phyloP scores from a whole-genome alignment of 2,113 vertebrate genomes.

The Petromus typicus region DNA sequence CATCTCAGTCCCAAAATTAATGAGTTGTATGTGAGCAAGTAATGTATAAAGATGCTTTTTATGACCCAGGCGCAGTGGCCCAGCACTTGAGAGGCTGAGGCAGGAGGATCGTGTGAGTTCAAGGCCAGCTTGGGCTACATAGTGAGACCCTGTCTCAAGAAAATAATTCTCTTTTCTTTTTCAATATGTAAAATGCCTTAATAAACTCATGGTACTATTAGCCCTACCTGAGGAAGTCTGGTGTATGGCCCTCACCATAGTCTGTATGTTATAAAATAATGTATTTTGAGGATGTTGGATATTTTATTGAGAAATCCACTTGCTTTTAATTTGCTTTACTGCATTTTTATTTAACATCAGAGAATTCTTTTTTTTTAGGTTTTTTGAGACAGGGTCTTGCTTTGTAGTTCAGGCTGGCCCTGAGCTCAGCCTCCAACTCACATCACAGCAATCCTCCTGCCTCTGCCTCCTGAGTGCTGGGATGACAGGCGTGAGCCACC shows the following conservation, averaged over 20 bases:
- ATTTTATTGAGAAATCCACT: slow-evolving; percentile 66
- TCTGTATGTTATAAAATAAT: slow-evolving; percentile 40
- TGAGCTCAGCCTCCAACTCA: too few relatives aligned
- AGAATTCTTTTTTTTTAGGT: too few relatives aligned
- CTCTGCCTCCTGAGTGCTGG: too few relatives aligned
- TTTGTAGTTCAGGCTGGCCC: too few relatives aligned
- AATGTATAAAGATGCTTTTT: neutral
- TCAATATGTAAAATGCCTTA: neutral
- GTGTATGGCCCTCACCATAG: slow-evolving; percentile 26
- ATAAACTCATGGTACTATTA: neutral
- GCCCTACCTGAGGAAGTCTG: slow-evolving; percentile 11
- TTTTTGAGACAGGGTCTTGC: too few relatives aligned
- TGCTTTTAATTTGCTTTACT: slow-evolving; percentile 57
- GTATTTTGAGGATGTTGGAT: slow-evolving; percentile 53
- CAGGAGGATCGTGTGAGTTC: neutral
- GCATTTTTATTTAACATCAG: too few relatives aligned
- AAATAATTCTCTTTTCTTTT: neutral
- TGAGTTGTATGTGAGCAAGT: neutral
- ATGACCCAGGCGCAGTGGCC: neutral
- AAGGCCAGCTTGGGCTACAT: neutral
- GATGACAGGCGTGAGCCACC: too few relatives aligned
- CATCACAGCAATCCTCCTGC: too few relatives aligned
- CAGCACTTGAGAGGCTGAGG: neutral
- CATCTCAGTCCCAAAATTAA: neutral
- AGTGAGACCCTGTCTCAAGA: neutral